Conservation (phyloP, 2,797 vertebrate species). For the Catamblyrhynchus diadema region DNA sequence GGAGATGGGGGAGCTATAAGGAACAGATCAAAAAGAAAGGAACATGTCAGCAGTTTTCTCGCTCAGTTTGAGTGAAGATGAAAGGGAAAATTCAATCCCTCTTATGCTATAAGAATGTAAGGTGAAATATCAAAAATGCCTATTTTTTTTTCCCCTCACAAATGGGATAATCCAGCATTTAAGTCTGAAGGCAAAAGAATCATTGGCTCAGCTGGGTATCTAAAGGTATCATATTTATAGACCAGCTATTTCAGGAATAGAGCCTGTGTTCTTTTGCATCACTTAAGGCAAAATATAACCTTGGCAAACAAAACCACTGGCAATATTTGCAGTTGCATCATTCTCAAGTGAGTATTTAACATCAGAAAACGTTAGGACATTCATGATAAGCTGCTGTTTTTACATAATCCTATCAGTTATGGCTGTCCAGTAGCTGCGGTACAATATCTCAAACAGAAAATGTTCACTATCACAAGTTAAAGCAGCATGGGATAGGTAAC, state of each 20-base stretch:
- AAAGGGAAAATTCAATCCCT: neutral
- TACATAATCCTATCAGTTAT: constrained; percentile 49
- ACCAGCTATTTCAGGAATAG: constrained; percentile 62
- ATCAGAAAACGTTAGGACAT: constrained; percentile 22
- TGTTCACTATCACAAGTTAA: constrained; percentile 17
- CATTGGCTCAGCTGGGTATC: constrained; percentile 50
- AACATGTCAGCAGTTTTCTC: neutral
- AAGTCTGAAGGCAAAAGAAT: constrained; percentile 25
- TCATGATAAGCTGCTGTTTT: constrained; percentile 38
- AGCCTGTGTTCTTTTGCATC: constrained; percentile 62
- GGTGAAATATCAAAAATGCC: neutral
- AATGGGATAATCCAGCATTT: constrained; percentile 31
- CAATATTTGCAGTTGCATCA: constrained; percentile 53
- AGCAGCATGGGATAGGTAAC: constrained; percentile 12
- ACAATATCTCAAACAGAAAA: neutral
- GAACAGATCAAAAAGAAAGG: neutral
- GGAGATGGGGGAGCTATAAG: neutral
- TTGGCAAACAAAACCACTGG: constrained; percentile 63
- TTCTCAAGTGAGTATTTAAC: constrained; percentile 56
- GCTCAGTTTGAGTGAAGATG: neutral
- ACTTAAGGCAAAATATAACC: constrained; percentile 66
- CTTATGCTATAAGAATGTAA: neutral
- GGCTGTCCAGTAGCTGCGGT: neutral
- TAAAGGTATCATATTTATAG: constrained; percentile 71
- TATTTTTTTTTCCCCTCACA: neutral